Evolutionary conservation across 2,888 invertebrate species (phyloP), one percentile per base, ranked within the genome.

Genomic region (Flexamia atlantica): DNA sequence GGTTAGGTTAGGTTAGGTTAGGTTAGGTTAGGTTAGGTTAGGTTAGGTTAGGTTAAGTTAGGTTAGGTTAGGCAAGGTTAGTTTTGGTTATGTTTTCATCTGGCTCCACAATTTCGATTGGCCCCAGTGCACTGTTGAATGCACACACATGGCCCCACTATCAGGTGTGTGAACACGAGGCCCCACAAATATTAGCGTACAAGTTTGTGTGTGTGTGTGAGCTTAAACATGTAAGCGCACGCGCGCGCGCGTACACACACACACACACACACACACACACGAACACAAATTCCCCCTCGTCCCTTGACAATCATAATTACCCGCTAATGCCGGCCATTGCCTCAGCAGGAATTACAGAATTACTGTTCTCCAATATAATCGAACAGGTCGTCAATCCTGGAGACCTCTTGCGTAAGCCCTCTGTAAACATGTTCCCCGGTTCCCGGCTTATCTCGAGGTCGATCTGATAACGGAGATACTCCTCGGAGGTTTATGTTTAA

Each of bases 361-460:
- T 17, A 30, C 10, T 28, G 25, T 64, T 64, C 28, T 28, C 64
- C 64, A 30, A 23, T 23, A 57, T 57, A 28, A 64, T 9, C 17
- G 30, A 64, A 64, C 64, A 64, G 28, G 30, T 17, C 30, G 64
- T 20, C 28, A 30, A 25, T 57, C 57, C 1, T 12, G 20, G 53
- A 10, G 14, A 4, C n/a, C n/a, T n/a, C n/a, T n/a, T n/a, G n/a
- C n/a, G n/a, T n/a, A 30, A 30, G 14, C 28, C 64, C 64, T 7
- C 28, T 64, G 64, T 64, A 64, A 64, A 64, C 64, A 64, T 64
- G 64, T 64, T 64, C 64, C 64, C 14, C 7, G 23, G 64, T 64
- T 64, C 64, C 64, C 14, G 14, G 23, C 57, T 25, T 57, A 57
- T 57, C 57, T 3, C 5, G 23, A 28, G 4, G 64, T 30, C n/a